phyloP scores from a whole-genome alignment of 2,888 invertebrate species.

The Vesta saturnalis region DNA sequence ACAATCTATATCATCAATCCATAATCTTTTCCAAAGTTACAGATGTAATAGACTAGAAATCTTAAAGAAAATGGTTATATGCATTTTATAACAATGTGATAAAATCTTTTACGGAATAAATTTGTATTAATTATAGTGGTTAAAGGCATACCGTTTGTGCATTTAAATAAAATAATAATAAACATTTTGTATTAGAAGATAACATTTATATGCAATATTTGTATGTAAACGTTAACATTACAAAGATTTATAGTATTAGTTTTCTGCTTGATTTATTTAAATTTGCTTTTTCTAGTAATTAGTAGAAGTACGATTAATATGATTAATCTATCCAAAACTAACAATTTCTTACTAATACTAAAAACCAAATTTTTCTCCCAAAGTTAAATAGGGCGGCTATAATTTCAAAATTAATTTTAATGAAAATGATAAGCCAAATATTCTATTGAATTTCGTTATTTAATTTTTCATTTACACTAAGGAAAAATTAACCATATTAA shows the following conservation, averaged over 20 bases:
- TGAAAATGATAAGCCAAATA: too few relatives aligned
- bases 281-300: too few relatives aligned
- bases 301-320: too few relatives aligned
- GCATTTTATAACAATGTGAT: conserved; percentile 6
- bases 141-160: not conserved
- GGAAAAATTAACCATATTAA: too few relatives aligned
- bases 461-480: too few relatives aligned
- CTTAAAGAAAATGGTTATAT: not conserved
- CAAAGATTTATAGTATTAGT: not conserved
- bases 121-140: conserved; percentile 9
- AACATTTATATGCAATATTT: not conserved
- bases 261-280: not conserved
- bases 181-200: conserved; percentile 2
- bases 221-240: not conserved
- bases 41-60: conserved; percentile 3
- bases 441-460: too few relatives aligned
- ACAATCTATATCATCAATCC: not conserved
- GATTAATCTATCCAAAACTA: too few relatives aligned
- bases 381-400: too few relatives aligned
- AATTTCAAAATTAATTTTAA: too few relatives aligned
- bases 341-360: too few relatives aligned
- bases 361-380: too few relatives aligned
- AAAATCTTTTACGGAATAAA: conserved; percentile 6
- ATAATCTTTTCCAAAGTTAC: not conserved
- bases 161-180: conserved; percentile 13